These are phyloP conservation scores for Phortica okadai DNA, from an alignment of 2,888 invertebrate genomes.

Conservation along the genomic window DNA sequence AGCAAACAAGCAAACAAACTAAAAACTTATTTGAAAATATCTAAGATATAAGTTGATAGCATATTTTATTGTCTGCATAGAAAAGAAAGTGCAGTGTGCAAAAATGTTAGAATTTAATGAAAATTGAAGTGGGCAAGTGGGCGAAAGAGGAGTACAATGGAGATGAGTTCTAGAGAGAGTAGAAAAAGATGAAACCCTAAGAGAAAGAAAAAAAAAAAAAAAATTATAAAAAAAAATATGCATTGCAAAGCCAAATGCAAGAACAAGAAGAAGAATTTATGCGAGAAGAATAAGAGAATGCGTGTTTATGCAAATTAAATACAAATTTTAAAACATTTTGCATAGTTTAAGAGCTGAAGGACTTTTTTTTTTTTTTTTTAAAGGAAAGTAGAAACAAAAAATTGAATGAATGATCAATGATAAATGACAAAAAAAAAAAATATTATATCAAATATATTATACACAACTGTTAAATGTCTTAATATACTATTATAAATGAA, in stretches of 20 bases:
- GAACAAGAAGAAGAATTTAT: neutral
- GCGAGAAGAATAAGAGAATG: too few relatives aligned
- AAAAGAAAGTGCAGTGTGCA: too few relatives aligned
- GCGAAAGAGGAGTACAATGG: too few relatives aligned
- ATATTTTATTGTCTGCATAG: too few relatives aligned
- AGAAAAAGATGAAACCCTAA: slow-evolving; percentile 4
- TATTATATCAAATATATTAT: slow-evolving; percentile 24
- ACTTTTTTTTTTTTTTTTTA: neutral
- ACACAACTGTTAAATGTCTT: slow-evolving; percentile 39
- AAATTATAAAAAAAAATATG: neutral
- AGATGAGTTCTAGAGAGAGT: slow-evolving; percentile 4
- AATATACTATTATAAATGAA: slow-evolving; percentile 42
- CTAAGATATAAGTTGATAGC: too few relatives aligned
- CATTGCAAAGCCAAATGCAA: neutral
- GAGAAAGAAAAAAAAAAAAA: slow-evolving; percentile 20
- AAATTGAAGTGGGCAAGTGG: too few relatives aligned
- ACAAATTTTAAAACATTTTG: neutral
- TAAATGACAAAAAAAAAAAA: neutral
- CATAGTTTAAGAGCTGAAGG: neutral
- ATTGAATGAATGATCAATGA: neutral
- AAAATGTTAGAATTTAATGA: too few relatives aligned
- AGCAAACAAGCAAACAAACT: neutral
- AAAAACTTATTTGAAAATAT: too few relatives aligned
- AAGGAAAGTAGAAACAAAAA: neutral
- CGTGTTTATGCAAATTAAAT: neutral